Conservation (phyloP, 2,888 invertebrate genomes). For the Melolontha melolontha region DNA sequence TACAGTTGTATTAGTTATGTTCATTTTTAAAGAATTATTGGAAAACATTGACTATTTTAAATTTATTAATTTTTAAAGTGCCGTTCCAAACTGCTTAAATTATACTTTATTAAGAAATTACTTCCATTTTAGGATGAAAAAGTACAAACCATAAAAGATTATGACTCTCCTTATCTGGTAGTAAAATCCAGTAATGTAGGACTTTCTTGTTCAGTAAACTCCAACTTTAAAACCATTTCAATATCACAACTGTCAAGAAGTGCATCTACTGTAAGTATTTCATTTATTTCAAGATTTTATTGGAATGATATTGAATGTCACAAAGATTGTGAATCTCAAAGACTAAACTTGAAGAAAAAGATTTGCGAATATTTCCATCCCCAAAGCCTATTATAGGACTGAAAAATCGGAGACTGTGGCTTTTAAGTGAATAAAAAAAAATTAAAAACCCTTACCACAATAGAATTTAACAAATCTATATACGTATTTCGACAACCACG, state of each 20-base stretch:
- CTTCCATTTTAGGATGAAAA: constrained; percentile 60
- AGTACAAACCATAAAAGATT: constrained; percentile 67
- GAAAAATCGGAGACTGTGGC: too few species aligned
- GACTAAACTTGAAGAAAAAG: constrained; percentile 54
- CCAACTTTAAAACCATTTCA: constrained; percentile 39
- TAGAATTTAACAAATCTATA: too few species aligned
- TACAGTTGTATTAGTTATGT: constrained; percentile 47
- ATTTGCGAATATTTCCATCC: too few species aligned
- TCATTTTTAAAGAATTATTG: too few species aligned
- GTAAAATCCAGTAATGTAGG: constrained; percentile 70
- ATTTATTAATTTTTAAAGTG: too few species aligned
- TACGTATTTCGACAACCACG: too few species aligned
- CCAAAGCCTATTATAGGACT: constrained; percentile 38
- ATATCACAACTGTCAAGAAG: constrained; percentile 21
- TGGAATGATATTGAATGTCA: constrained; percentile 43
- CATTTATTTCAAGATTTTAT: constrained; percentile 1
- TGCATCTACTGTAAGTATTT: constrained; percentile 40
- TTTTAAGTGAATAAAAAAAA: too few species aligned
- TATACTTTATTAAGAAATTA: constrained; percentile 1
- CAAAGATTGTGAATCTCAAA: constrained; percentile 54
- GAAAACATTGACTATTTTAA: too few species aligned
- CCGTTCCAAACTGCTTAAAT: too few species aligned
- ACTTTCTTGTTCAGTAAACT: constrained; percentile 51
- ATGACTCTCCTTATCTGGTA: constrained; percentile 72
- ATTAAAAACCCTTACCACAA: too few species aligned